phyloP scores from a whole-genome alignment of 2,113 vertebrate species.

The Meleagris gallopavo region DNA sequence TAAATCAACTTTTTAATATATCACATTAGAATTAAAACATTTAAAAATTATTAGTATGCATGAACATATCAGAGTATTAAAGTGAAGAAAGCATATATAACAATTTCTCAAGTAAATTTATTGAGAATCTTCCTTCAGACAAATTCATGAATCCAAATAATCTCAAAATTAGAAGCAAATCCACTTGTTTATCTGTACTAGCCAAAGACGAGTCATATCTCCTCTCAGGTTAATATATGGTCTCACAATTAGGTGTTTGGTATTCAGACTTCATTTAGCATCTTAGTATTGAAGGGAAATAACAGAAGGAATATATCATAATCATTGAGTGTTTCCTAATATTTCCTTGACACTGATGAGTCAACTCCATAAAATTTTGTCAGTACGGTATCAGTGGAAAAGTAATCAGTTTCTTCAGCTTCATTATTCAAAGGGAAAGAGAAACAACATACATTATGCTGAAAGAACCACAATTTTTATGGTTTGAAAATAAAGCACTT shows the following conservation, averaged over 20 bases:
- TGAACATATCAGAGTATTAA: background rate
- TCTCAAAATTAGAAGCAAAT: background rate
- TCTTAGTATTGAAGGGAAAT: background rate
- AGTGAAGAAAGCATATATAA: background rate
- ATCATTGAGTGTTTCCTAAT: background rate
- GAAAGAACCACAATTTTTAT: background rate
- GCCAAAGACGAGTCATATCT: background rate
- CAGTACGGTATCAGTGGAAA: accelerated
- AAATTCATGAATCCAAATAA: background rate
- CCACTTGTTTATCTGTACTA: background rate
- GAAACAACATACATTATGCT: background rate
- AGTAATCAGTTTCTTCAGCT: background rate
- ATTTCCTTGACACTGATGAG: accelerated
- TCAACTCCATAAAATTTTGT: background rate
- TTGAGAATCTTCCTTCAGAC: background rate
- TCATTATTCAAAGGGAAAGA: background rate
- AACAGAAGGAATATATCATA: background rate
- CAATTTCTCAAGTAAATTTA: background rate
- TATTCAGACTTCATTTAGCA: background rate
- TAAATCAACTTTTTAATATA: background rate
- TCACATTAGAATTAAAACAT: background rate
- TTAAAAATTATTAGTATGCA: background rate
- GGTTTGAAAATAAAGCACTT: background rate
- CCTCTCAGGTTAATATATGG: background rate
- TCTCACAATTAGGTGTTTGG: background rate